Conservation (phyloP, 2,113 vertebrate genomes). For the Salvelinus alpinus region DNA sequence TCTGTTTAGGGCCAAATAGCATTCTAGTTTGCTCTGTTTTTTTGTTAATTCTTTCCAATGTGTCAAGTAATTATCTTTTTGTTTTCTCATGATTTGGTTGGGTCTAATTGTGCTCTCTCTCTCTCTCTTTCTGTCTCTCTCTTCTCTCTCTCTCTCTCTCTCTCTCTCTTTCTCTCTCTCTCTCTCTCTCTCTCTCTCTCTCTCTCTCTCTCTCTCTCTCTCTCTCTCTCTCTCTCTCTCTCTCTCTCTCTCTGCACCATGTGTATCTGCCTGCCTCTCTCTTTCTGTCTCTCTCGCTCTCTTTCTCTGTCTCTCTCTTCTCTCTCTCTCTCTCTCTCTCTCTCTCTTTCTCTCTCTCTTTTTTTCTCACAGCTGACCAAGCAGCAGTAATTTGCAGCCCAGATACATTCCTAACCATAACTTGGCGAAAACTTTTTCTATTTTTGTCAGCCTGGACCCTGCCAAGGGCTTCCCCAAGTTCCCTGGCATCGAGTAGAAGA, state of each 20-base stretch:
- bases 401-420: slow-evolving; percentile 30
- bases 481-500: slow-evolving; percentile 6
- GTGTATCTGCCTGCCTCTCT: too few relatives aligned
- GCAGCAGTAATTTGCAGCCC: neutral
- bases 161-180: neutral
- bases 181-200: neutral
- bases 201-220: neutral
- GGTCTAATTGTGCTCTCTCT: too few relatives aligned
- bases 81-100: too few relatives aligned
- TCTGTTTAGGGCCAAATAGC: too few relatives aligned
- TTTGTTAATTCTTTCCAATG: too few relatives aligned
- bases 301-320: too few relatives aligned
- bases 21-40: too few relatives aligned
- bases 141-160: too few relatives aligned
- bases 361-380: neutral
- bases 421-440: slow-evolving; percentile 7
- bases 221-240: neutral
- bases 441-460: slow-evolving; percentile 25
- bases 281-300: neutral
- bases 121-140: neutral
- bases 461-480: slow-evolving; percentile 34
- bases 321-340: too few relatives aligned
- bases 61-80: too few relatives aligned
- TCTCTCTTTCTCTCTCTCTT: neutral
- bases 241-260: neutral